These are phyloP conservation scores for Drosophila littoralis DNA, from an alignment of 1,140 invertebrate species.

Conservation along the genomic window DNA sequence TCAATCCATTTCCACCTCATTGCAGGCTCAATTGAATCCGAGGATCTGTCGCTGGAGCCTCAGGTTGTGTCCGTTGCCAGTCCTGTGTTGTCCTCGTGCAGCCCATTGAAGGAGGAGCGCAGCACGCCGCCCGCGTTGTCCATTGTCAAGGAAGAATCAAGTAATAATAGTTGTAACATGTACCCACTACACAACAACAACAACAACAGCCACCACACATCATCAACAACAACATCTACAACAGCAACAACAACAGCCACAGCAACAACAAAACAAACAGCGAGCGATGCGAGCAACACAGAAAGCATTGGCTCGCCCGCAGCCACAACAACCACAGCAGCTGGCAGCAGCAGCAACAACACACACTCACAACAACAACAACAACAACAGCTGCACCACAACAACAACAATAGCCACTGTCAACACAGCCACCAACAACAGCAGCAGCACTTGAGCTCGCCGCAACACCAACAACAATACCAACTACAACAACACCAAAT, in stretches of 20 bases:
- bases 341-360: constrained; percentile 61
- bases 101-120: constrained; percentile 86
- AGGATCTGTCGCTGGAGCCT: constrained; percentile 90
- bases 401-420: constrained; percentile 78
- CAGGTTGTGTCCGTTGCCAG: constrained; percentile 83
- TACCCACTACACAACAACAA: constrained; percentile 86
- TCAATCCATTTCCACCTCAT: constrained; percentile 53
- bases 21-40: constrained; percentile 91
- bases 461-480: constrained; percentile 76
- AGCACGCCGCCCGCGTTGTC: constrained; percentile 86
- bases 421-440: constrained; percentile 70
- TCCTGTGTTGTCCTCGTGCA: constrained; percentile 85
- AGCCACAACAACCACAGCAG: constrained; percentile 41
- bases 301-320: constrained; percentile 55
- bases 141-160: constrained; percentile 90
- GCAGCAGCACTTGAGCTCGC: constrained; percentile 69
- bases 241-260: constrained; percentile 59
- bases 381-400: constrained; percentile 75
- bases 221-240: constrained; percentile 73
- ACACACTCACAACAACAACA: constrained; percentile 55
- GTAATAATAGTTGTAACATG: constrained; percentile 88
- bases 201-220: constrained; percentile 72
- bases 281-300: constrained; percentile 50
- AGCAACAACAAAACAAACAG: constrained; percentile 61
- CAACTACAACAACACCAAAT: constrained; percentile 83